These are phyloP conservation scores for Bucorvus abyssinicus DNA, from an alignment of 2,797 vertebrate genomes.

Conservation along the genomic window DNA sequence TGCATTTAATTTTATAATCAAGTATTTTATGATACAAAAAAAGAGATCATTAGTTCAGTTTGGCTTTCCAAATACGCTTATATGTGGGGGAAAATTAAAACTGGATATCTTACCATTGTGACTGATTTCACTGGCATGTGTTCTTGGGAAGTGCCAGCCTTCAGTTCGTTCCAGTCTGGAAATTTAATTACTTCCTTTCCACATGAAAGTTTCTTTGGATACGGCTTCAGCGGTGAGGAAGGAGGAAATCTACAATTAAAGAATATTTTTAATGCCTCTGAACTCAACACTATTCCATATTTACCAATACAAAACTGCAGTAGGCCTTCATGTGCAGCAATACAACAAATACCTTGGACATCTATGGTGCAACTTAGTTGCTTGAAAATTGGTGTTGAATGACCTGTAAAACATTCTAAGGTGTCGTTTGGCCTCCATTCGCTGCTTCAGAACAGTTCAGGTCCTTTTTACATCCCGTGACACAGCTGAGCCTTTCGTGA, in stretches of 20 bases:
- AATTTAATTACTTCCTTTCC: slow-evolving; percentile 83
- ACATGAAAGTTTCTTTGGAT: slow-evolving; percentile 79
- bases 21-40: not conserved
- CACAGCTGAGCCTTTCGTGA: not conserved
- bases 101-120: slow-evolving; percentile 70
- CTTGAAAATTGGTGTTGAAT: too few species aligned
- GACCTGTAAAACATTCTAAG: too few species aligned
- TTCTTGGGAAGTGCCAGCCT: slow-evolving; percentile 75
- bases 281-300: not conserved
- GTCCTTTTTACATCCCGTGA: not conserved
- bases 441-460: not conserved
- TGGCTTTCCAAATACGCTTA: not conserved
- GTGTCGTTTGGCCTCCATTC: not conserved
- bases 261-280: not conserved
- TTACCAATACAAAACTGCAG: not conserved
- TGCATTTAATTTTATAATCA: not conserved
- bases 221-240: slow-evolving; percentile 88
- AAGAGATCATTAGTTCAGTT: not conserved
- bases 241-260: slow-evolving; percentile 84
- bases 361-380: not conserved
- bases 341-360: not conserved
- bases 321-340: not conserved
- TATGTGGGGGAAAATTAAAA: not conserved
- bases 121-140: slow-evolving; percentile 80
- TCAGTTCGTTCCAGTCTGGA: slow-evolving; percentile 85